A percentile compares a stretch with the other conserved stretches of the same genome.
phyloP scores from a whole-genome alignment of 2,113 vertebrate species.

The Anser brachyrhynchus region DNA sequence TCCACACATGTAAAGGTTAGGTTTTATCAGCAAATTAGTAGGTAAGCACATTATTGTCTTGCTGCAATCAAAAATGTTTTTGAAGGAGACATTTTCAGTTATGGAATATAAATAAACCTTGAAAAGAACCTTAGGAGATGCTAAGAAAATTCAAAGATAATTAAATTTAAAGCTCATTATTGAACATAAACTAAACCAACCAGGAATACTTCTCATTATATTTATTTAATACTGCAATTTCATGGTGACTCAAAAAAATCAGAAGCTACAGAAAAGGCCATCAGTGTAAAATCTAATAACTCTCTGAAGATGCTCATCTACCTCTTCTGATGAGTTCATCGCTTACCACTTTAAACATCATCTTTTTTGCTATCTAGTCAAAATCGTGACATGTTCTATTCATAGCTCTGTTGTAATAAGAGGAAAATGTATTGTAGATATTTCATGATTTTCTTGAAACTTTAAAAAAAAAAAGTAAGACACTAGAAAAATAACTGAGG shows the following conservation, averaged over 20 bases:
- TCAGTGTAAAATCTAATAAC: slow-evolving; percentile 3
- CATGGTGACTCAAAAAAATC: slow-evolving; percentile 31
- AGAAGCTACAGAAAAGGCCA: neutral
- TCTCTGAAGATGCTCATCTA: slow-evolving; percentile 3
- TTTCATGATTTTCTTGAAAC: neutral
- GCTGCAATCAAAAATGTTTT: slow-evolving; percentile 13
- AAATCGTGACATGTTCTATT: neutral
- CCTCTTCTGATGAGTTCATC: neutral
- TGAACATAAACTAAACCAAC: slow-evolving; percentile 46
- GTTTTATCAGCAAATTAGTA: neutral
- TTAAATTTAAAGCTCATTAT: slow-evolving; percentile 37
- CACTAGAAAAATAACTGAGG: neutral
- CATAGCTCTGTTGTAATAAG: neutral
- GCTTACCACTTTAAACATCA: neutral
- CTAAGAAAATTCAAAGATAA: slow-evolving; percentile 30
- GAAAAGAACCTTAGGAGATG: neutral
- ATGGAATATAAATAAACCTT: slow-evolving; percentile 42
- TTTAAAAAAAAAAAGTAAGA: neutral
- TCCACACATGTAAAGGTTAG: neutral
- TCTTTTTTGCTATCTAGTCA: slow-evolving; percentile 5
- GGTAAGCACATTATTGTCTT: slow-evolving; percentile 7
- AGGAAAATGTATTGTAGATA: neutral
- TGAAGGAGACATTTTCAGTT: neutral
- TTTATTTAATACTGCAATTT: slow-evolving; percentile 51
- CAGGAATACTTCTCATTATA: slow-evolving; percentile 48